phyloP scores from a whole-genome alignment of 2,888 invertebrate genomes.

The Ischnura elegans region DNA sequence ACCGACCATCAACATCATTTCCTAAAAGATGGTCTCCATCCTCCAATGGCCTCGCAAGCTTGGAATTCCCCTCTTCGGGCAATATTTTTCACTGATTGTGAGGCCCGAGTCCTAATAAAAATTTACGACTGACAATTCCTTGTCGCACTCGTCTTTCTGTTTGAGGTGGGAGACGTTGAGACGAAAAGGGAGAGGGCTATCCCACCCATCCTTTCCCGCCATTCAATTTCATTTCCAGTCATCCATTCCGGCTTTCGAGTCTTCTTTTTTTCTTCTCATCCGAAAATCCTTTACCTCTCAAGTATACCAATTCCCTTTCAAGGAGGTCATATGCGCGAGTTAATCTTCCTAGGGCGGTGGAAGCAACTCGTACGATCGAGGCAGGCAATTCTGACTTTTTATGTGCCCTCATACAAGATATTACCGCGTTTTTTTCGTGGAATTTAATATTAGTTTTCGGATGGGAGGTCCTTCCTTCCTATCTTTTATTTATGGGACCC shows the following conservation, averaged over 20 bases:
- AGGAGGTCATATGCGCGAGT: not conserved
- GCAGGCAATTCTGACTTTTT: not conserved
- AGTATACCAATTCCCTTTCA: not conserved
- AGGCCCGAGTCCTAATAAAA: slow-evolving; percentile 48
- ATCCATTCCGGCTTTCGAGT: not conserved
- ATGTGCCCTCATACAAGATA: slow-evolving; percentile 19
- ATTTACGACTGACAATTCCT: slow-evolving; percentile 46
- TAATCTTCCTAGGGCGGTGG: not conserved
- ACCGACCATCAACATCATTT: not conserved
- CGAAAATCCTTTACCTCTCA: too few species aligned
- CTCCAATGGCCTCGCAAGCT: not conserved
- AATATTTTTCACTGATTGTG: not conserved
- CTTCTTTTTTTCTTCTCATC: not conserved
- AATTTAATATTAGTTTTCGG: not conserved
- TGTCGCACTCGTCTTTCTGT: slow-evolving; percentile 48
- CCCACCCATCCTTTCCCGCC: not conserved
- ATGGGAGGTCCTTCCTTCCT: not conserved
- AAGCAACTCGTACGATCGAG: not conserved
- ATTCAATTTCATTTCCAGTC: not conserved
- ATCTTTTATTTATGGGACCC: slow-evolving; percentile 32
- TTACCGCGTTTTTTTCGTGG: slow-evolving; percentile 27
- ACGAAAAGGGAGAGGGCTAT: not conserved
- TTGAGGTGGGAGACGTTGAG: slow-evolving; percentile 34
- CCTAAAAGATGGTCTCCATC: not conserved
- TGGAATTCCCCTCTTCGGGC: not conserved